These are phyloP conservation scores for Cheilosia urbana DNA, from an alignment of 2,888 invertebrate genomes.

Conservation along the genomic window DNA sequence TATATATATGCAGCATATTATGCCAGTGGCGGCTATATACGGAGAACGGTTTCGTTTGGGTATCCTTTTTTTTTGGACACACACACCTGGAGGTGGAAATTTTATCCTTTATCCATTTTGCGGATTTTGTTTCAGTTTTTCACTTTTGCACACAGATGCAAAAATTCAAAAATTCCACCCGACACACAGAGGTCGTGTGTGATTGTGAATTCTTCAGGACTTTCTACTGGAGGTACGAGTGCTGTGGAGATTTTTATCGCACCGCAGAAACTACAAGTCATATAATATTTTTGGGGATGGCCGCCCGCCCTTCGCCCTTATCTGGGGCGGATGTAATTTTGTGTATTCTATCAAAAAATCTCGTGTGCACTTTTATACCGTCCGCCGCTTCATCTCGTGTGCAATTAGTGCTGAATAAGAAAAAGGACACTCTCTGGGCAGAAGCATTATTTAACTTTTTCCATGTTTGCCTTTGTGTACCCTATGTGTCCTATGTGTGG, in stretches of 20 bases:
- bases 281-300: constrained; percentile 42
- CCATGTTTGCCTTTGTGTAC: constrained; percentile 22
- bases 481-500: too few relatives aligned
- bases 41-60: constrained; percentile 22
- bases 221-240: constrained; percentile 27
- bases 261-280: constrained; percentile 59
- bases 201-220: constrained; percentile 52
- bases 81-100: constrained; percentile 63
- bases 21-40: constrained; percentile 23
- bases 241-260: constrained; percentile 60
- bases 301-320: constrained; percentile 43
- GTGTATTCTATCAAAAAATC: constrained; percentile 72
- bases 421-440: constrained; percentile 50
- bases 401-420: constrained; percentile 71
- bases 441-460: constrained; percentile 49
- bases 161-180: constrained; percentile 67
- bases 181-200: constrained; percentile 15
- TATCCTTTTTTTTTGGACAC: constrained; percentile 39
- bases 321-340: constrained; percentile 64
- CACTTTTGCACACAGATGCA: constrained; percentile 46
- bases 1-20: constrained; percentile 30
- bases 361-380: constrained; percentile 49
- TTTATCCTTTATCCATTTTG: constrained; percentile 71
- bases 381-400: constrained; percentile 23
- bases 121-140: constrained; percentile 69